Evolutionary conservation across 2,113 vertebrate species (phyloP).

Genomic region (Chloebia gouldiae): DNA sequence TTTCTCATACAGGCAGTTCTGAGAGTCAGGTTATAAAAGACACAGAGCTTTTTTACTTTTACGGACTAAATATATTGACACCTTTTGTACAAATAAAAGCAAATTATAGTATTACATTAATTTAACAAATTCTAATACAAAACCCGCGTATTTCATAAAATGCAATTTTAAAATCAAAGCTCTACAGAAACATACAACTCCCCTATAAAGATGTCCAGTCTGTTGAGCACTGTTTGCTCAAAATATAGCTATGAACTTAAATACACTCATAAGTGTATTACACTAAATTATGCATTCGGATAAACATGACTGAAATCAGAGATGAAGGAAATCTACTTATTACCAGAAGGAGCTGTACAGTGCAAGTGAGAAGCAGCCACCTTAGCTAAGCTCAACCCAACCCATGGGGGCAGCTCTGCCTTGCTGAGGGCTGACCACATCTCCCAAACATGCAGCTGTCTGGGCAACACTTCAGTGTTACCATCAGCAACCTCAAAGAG

Average conservation of each 20-base stretch:
- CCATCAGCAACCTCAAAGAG: not conserved
- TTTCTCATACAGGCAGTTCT: not conserved
- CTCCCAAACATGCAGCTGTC: not conserved
- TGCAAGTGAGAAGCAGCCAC: not conserved
- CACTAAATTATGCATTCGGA: slow-evolving; percentile 13
- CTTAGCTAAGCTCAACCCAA: not conserved
- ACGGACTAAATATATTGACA: slow-evolving; percentile 51
- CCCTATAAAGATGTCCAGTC: slow-evolving; percentile 50
- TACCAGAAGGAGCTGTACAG: not conserved
- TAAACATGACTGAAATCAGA: slow-evolving; percentile 26
- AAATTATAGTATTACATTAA: slow-evolving; percentile 61
- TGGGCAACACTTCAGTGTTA: not conserved
- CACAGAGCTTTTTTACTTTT: slow-evolving; percentile 8
- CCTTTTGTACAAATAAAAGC: slow-evolving; percentile 68
- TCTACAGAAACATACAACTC: slow-evolving; percentile 43
- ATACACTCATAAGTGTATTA: slow-evolving; percentile 10
- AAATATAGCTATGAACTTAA: slow-evolving; percentile 46
- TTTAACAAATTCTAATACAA: slow-evolving; percentile 71
- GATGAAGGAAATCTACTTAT: not conserved
- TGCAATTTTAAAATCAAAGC: slow-evolving; percentile 48
- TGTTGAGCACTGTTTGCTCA: slow-evolving; percentile 40
- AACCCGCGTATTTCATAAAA: slow-evolving; percentile 44
- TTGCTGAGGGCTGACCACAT: not conserved
- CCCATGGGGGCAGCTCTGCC: not conserved
- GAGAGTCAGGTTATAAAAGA: not conserved